Evolutionary conservation across 2,797 vertebrate genomes (phyloP).

Genomic region (Falco peregrinus): DNA sequence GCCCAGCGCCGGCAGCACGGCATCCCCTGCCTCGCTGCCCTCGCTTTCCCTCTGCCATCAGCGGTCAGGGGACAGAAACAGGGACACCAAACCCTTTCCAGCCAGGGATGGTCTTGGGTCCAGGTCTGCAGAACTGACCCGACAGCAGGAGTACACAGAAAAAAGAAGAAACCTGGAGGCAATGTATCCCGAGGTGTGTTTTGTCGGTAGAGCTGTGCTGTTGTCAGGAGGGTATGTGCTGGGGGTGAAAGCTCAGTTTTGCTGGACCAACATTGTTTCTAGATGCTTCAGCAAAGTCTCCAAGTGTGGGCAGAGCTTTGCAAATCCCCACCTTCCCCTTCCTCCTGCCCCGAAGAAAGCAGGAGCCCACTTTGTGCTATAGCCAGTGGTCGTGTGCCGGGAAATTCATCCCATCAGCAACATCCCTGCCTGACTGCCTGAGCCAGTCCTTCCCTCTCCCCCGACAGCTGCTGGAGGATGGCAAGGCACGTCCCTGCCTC

Average conservation of each 20-base stretch:
- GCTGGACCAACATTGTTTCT: rapidly evolving
- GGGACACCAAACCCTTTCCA: neutral
- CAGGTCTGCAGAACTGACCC: neutral
- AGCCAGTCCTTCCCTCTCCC: neutral
- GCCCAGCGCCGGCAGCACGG: rapidly evolving
- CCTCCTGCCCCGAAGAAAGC: neutral
- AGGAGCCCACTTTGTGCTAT: neutral
- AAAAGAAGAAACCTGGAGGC: neutral
- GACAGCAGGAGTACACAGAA: neutral
- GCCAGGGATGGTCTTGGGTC: neutral
- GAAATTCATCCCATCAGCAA: neutral
- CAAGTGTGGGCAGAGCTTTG: neutral
- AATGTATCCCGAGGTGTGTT: rapidly evolving
- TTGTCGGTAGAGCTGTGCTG: too few species aligned
- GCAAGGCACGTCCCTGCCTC: rapidly evolving
- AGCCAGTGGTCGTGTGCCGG: neutral
- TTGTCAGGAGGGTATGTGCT: neutral
- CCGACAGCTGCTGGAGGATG: rapidly evolving
- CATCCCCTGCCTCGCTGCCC: too few species aligned
- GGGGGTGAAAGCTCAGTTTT: neutral
- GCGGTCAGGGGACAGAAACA: neutral
- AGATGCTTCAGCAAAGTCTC: neutral
- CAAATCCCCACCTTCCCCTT: neutral
- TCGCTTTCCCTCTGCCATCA: rapidly evolving
- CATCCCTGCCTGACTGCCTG: neutral